A percentile compares a stretch with the other conserved stretches of the same genome.
Evolutionary conservation across 1,140 invertebrate genomes (phyloP).

Genomic region (Drosophila parabipectinata): DNA sequence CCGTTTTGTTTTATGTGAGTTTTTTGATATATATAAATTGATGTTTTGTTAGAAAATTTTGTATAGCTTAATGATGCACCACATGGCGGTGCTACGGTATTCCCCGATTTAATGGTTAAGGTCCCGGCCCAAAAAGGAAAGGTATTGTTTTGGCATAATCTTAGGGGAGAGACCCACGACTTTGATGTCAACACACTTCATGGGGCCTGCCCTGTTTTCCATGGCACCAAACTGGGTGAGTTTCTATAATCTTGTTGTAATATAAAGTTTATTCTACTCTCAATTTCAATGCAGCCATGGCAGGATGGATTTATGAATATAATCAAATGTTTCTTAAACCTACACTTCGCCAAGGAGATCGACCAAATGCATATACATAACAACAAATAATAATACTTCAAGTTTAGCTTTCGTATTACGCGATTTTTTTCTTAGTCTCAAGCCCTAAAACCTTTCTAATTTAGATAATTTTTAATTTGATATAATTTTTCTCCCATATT

Average conservation of each 20-base stretch:
- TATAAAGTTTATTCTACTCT: not conserved
- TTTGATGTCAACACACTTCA: not conserved
- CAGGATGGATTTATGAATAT: constrained; percentile 37
- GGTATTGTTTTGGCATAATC: constrained; percentile 35
- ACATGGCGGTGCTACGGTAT: constrained; percentile 43
- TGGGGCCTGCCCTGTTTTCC: constrained; percentile 39
- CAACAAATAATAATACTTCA: not conserved
- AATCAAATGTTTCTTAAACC: constrained; percentile 47
- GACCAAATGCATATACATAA: not conserved
- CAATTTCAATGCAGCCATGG: constrained; percentile 11
- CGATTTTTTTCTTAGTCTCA: too few species aligned
- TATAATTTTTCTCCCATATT: too few species aligned
- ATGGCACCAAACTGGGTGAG: constrained; percentile 29
- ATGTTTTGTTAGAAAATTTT: not conserved
- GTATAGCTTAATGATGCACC: constrained; percentile 45
- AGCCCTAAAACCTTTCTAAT: too few species aligned
- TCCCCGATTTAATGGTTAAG: constrained; percentile 2
- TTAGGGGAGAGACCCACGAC: constrained; percentile 19
- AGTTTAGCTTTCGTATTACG: too few species aligned
- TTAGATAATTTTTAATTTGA: too few species aligned
- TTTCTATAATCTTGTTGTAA: not conserved
- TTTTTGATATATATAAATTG: not conserved
- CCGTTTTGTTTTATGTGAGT: constrained; percentile 62
- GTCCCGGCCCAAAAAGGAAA: constrained; percentile 42
- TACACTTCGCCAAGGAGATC: not conserved